Evolutionary conservation across 2,888 invertebrate species (phyloP).

Genomic region (Ophion ventricosus): DNA sequence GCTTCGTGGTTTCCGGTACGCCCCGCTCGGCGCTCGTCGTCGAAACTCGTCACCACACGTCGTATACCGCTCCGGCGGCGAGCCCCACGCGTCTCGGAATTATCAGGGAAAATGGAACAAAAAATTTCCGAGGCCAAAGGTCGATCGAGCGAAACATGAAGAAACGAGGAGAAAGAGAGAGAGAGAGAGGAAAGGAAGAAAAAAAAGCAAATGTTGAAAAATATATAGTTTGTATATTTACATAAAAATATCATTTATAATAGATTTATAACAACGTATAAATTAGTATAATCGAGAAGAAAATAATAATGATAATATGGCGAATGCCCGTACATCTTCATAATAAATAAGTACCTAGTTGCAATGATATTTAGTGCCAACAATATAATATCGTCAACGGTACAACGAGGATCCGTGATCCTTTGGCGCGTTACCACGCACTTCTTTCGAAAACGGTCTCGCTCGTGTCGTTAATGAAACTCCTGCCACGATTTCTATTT

Average conservation of each 20-base stretch:
- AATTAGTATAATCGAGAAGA: slow-evolving; percentile 64
- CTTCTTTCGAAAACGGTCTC: slow-evolving; percentile 23
- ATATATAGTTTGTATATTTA: slow-evolving; percentile 66
- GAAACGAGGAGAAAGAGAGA: neutral
- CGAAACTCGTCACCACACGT: no score
- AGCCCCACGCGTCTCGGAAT: neutral
- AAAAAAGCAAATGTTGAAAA: slow-evolving; percentile 46
- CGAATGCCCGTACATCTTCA: slow-evolving; percentile 48
- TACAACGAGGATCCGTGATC: slow-evolving; percentile 15
- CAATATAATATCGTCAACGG: slow-evolving; percentile 52
- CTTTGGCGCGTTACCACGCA: slow-evolving; percentile 29
- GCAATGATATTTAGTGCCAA: slow-evolving; percentile 51
- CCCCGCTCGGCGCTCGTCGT: neutral
- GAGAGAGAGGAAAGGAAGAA: no score
- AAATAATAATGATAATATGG: slow-evolving; percentile 13
- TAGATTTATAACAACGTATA: slow-evolving; percentile 70
- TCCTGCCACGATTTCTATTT: slow-evolving; percentile 1
- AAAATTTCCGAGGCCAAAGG: slow-evolving; percentile 23
- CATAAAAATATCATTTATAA: slow-evolving; percentile 69
- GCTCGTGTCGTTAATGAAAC: slow-evolving; percentile 10
- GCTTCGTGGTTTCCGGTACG: slow-evolving; percentile 3
- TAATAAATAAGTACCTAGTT: slow-evolving; percentile 64
- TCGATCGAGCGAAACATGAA: slow-evolving; percentile 3
- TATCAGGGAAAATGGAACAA: slow-evolving; percentile 34
- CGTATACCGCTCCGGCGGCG: neutral